Base-by-base conservation (phyloP, 2,113 vertebrate genomes). In the Epinephelus fuscoguttatus region DNA sequence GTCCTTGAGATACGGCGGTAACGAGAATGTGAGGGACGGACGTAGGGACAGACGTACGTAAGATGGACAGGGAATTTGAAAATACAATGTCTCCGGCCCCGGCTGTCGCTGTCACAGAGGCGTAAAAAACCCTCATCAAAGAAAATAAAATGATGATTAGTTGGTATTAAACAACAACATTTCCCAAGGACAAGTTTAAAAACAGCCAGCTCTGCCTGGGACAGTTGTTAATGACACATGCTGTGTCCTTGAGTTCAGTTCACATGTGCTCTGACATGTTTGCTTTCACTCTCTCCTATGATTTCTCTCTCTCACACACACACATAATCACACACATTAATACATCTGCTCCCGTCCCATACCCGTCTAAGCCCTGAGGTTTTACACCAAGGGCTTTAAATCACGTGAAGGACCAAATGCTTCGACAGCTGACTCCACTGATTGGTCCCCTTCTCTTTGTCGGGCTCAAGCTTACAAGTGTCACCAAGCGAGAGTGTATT, bases 171-270 rank as follows among this genome's bases (percentile, higher is more conserved):
- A 15, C 66, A 6, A 1, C 30, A 6, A 1, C 30, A 6, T 30
- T 6, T 52, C 57, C 19, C 33, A 40, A 14, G 40, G 27, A 66
- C 18, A 53, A 21, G 37, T 61, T n/a, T 63, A 25, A 47, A 84
- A 72, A 63, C 42, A 57, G 33, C 11, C 68, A 0, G 68, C 80
- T 68, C 56, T 3, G 50, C 17, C 59, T 63, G 42, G 72, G 84
- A 30, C 91, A 90, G 85, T 60, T 91, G 87, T 37, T 76, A 18
- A 30, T 18, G 50, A 66, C 90, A 89, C 33, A n/a, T 89, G 90
- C 68, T 82, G 61, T 61, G 77, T 47, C 55, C 63, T 45, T 78
- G 70, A 74, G 50, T 42, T 60, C 30, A 67, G 40, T 33, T 61
- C 76, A 81, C 86, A 85, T 64, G 52, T 76, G 81, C 21, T 72